A percentile compares a stretch with the other conserved stretches of the same genome.
These are phyloP conservation scores for Empis livida DNA, from an alignment of 2,888 invertebrate genomes.

Conservation along the genomic window DNA sequence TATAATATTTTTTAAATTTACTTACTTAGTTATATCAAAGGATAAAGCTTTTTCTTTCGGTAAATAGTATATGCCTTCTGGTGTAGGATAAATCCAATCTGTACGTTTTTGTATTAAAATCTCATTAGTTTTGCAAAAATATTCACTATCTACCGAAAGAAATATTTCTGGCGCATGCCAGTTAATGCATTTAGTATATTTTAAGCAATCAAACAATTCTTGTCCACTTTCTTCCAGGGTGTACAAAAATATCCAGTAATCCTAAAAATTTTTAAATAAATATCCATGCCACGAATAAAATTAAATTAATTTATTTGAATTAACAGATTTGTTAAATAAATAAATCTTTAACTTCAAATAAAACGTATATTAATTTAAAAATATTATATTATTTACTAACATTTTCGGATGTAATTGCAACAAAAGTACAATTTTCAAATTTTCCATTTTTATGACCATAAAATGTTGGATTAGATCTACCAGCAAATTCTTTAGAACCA, in stretches of 20 bases:
- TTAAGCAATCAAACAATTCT: conserved; percentile 3
- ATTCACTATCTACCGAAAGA: conserved; percentile 1
- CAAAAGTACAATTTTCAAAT: conserved; percentile 10
- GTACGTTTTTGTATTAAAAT: conserved; percentile 3
- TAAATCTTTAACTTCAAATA: too few relatives aligned
- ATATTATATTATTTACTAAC: conserved; percentile 2
- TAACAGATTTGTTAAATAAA: too few relatives aligned
- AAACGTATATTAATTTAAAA: too few relatives aligned
- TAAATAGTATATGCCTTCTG: neutral
- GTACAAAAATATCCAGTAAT: conserved; percentile 4
- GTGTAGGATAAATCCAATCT: neutral
- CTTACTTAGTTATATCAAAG: neutral
- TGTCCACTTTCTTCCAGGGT: conserved; percentile 1
- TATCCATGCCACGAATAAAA: too few relatives aligned
- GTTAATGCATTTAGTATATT: conserved; percentile 5
- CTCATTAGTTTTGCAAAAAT: neutral
- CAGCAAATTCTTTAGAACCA: neutral
- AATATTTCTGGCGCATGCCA: conserved; percentile 4
- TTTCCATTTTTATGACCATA: conserved; percentile 7
- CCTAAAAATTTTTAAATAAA: neutral
- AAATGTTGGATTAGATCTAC: conserved; percentile 5
- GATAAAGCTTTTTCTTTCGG: neutral
- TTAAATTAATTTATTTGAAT: too few relatives aligned
- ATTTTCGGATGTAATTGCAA: conserved; percentile 7
- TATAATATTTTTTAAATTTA: too few relatives aligned